Evolutionary conservation across 2,888 invertebrate genomes (phyloP).

Genomic region (Argyresthia albistria): DNA sequence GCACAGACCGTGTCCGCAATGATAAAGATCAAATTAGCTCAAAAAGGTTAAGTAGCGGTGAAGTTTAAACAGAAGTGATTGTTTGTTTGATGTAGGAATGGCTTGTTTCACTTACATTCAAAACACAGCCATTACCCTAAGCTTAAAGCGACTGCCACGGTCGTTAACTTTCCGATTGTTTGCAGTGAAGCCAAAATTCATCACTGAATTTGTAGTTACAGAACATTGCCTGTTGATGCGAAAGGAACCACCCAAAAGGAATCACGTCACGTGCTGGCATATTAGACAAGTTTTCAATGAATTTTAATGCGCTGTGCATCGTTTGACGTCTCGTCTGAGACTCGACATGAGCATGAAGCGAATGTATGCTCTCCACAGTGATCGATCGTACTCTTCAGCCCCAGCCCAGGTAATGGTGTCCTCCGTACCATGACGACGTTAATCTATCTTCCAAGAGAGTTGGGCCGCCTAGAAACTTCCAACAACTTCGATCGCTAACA

Average conservation of each 20-base stretch:
- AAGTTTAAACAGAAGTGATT: too few relatives aligned
- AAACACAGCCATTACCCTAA: neutral
- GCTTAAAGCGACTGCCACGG: too few relatives aligned
- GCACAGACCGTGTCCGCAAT: too few relatives aligned
- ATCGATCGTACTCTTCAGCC: slow-evolving; percentile 12
- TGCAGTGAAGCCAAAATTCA: too few relatives aligned
- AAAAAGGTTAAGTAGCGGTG: too few relatives aligned
- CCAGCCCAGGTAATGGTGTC: too few relatives aligned
- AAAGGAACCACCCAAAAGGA: neutral
- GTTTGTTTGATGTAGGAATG: neutral
- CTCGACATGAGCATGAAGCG: slow-evolving; percentile 12
- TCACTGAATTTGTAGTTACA: too few relatives aligned
- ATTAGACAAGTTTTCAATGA: slow-evolving; percentile 48
- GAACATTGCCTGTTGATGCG: too few relatives aligned
- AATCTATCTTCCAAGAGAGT: neutral
- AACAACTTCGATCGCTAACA: too few relatives aligned
- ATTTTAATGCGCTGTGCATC: slow-evolving; percentile 35
- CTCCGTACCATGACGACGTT: neutral
- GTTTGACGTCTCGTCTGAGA: slow-evolving; percentile 13
- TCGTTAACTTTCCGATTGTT: too few relatives aligned
- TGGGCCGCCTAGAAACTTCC: neutral
- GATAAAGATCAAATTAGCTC: too few relatives aligned
- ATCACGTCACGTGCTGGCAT: slow-evolving; percentile 13
- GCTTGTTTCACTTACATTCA: neutral
- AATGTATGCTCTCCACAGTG: slow-evolving; percentile 5